These are phyloP conservation scores for Dromaius novaehollandiae DNA, from an alignment of 2,113 vertebrate genomes.

Conservation along the genomic window DNA sequence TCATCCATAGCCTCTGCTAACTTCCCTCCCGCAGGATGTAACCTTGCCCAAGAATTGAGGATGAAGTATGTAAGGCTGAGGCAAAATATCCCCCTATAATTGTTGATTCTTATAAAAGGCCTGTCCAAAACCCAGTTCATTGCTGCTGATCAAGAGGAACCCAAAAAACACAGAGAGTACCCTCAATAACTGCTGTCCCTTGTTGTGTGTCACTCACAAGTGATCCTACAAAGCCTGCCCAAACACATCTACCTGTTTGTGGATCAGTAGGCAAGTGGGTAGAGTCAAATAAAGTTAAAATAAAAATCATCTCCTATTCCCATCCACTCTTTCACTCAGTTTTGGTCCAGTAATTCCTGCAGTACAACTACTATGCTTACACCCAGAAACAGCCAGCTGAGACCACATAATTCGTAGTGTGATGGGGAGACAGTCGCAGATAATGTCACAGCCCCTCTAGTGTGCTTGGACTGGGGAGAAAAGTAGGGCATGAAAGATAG, in stretches of 20 bases:
- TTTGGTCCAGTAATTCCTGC: neutral
- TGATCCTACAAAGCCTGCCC: neutral
- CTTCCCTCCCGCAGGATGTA: neutral
- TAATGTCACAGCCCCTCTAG: neutral
- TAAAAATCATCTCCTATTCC: neutral
- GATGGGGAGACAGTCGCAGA: neutral
- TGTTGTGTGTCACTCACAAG: fast-evolving
- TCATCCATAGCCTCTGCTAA: neutral
- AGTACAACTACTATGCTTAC: fast-evolving
- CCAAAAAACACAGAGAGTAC: neutral
- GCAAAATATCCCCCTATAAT: neutral
- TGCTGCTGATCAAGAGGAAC: neutral
- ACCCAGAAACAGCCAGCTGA: neutral
- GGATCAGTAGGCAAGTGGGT: neutral
- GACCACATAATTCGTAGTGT: neutral
- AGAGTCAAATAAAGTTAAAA: neutral
- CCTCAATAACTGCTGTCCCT: neutral
- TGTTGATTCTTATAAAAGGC: neutral
- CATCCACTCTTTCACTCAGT: fast-evolving
- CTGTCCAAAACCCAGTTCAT: neutral
- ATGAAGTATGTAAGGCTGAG: neutral
- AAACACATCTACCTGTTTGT: fast-evolving
- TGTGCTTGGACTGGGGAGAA: fast-evolving
- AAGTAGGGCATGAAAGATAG: neutral
- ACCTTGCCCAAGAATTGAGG: neutral